Base-by-base conservation (phyloP, 2,113 vertebrate species). In the Petromus typicus region DNA sequence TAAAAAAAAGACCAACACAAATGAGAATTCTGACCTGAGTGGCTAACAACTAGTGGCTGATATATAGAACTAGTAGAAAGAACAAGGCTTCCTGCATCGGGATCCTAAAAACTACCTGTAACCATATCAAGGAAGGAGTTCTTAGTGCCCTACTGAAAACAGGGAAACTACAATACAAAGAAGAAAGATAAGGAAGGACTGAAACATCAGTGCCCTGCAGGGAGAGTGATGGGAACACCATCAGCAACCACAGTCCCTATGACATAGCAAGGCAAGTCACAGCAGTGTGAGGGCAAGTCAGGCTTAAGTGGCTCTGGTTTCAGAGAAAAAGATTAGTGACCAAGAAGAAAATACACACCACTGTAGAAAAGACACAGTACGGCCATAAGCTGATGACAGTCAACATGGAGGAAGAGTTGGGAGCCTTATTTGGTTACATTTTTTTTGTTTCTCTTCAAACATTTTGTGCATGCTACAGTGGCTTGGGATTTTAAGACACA, bases 241-340 rank as follows among this genome's bases (percentile, higher is more conserved):
- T 8, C 34, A 13, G 45, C 56, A 61, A 14, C 17, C 63, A 16
- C 8, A n/a, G 45, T 27, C 32, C 16, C 48, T 13, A 11, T 4
- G 7, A 48, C 10, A 61, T 27, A 67, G 13, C 7, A 40, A 89
- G n/a, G 69, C 16, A 22, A 73, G n/a, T 22, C 64, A 45, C 34
- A 57, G 20, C 40, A 30, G 54, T 48, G 81, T 76, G 75, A 11
- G 32, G 11, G 10, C 43, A 78, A 48, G 75, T 54, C 16, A 1
- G 43, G 30, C 22, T 0, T 1, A 1, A 1, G 11, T 0, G 4
- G 30, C 67, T 9, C 0, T 11, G 27, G 20, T 81, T 57, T 85
- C 57, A 12, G 27, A 80, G 92, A 57, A 64, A 73, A 96, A 48
- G 20, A 8, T 18, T 45, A 7, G 16, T 27, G 22, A 79, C 43